phyloP scores from a whole-genome alignment of 2,113 vertebrate genomes.

The Saccopteryx bilineata region DNA sequence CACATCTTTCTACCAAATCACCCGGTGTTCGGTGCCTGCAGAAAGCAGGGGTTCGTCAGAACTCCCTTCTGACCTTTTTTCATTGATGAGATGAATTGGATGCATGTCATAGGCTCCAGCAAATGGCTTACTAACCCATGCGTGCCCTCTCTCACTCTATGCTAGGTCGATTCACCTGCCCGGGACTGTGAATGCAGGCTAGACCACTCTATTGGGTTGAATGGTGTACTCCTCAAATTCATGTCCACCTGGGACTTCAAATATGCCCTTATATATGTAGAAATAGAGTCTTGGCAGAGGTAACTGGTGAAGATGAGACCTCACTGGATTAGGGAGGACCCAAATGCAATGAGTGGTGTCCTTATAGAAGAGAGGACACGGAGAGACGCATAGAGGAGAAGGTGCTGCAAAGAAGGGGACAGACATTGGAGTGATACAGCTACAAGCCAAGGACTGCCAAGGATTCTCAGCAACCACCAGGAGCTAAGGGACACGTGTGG shows the following conservation, averaged over 20 bases:
- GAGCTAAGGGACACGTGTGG: background rate
- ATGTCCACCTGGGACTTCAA: background rate
- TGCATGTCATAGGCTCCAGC: fast-evolving
- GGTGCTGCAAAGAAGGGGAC: background rate
- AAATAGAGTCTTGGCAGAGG: background rate
- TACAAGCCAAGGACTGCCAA: background rate
- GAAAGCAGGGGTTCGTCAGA: background rate
- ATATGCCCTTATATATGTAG: background rate
- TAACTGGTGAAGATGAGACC: background rate
- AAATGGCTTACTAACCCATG: background rate
- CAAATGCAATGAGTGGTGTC: background rate
- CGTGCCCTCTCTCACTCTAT: fast-evolving
- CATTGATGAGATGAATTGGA: too few species aligned
- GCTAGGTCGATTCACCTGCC: fast-evolving
- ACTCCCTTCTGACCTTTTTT: background rate
- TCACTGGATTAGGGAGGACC: background rate
- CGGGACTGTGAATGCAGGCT: background rate
- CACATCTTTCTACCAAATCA: background rate
- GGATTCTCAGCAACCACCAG: background rate
- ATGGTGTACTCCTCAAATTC: background rate
- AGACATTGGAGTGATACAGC: background rate
- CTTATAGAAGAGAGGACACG: background rate
- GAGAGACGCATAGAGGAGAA: background rate
- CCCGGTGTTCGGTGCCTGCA: background rate
- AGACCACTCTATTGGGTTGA: background rate